Base-by-base conservation (phyloP, 2,113 vertebrate genomes). In the Thinocorus orbignyianus region DNA sequence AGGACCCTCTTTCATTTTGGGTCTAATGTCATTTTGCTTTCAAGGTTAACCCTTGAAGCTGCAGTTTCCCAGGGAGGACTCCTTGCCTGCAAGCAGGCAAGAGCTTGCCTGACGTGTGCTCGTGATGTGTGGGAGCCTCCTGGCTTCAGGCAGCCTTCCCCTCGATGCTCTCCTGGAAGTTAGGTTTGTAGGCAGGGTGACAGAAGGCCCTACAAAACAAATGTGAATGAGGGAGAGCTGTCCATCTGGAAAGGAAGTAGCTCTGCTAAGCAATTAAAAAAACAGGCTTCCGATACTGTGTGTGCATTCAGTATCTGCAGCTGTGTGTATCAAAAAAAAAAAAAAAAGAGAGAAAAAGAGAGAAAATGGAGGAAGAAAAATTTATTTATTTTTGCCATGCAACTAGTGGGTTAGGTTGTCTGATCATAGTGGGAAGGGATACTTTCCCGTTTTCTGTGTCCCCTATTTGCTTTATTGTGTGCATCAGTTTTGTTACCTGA, bases 231-330 rank as follows among this genome's bases (percentile, higher is more conserved):
- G 42, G 25, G 39, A 60, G 51, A 71, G 58, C 66, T 77, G 31
- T 85, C 49, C 49, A 16, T 72, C 52, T 93, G 78, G 70, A 81
- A 95, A 94, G 70, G 61, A 93, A 84, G 52, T n/a, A 41, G 39
- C 37, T 91, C 52, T 80, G 28, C 44, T 71, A 85, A 74, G 61
- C 39, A 71, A 76, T 78, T 91, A 52, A 84, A 39, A 46, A 16
- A 19, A 0, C 11, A 66, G 30, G 17, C 55, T 86, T 78, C 52
- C 1, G 9, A 68, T 25, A 73, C 41, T 89, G 52, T 10, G 17
- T 70, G 42, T 55, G 30, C n/a, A 54, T 97, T 95, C 79, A 74
- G 39, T 48, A 64, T 57, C 69, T 89, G 54, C 70, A 94, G 81
- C 62, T 90, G 52, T 73, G 86, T 31, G 18, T 44, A 71, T 70